Conservation (phyloP, 2,888 invertebrate species). For the Nemotelus nigrinus region DNA sequence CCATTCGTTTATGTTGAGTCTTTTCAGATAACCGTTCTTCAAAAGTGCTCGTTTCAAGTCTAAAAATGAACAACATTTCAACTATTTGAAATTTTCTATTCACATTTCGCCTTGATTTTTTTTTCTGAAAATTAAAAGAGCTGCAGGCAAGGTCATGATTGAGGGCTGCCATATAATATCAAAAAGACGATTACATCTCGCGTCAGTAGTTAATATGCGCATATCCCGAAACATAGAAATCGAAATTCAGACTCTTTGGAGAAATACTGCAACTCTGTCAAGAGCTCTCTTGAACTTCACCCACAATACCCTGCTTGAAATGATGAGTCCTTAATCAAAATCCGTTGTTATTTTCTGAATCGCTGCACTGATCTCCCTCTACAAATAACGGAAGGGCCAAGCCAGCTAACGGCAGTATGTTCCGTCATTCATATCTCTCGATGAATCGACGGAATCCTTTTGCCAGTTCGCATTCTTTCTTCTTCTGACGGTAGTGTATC, state of each 20-base stretch:
- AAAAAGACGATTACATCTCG: too few relatives aligned
- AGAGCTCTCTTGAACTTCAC: conserved; percentile 1
- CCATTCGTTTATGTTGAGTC: conserved; percentile 15
- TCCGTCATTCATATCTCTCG: background rate
- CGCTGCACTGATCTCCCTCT: conserved; percentile 68
- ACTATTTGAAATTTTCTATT: background rate
- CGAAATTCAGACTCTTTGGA: too few relatives aligned
- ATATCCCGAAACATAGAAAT: too few relatives aligned
- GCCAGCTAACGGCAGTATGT: background rate
- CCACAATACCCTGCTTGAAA: conserved; percentile 28
- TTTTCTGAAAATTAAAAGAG: conserved; percentile 25
- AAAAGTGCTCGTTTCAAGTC: background rate
- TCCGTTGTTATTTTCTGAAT: conserved; percentile 71
- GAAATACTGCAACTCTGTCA: conserved; percentile 2
- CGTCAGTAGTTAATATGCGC: too few relatives aligned
- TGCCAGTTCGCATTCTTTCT: conserved; percentile 16
- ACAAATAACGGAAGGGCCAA: conserved; percentile 36
- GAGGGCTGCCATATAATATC: background rate
- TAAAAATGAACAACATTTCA: conserved; percentile 25
- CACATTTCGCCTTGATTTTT: background rate
- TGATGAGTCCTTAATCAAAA: conserved; percentile 66
- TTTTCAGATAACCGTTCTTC: background rate
- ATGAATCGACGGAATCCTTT: conserved; percentile 23
- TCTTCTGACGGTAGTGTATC: background rate
- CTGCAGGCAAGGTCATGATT: background rate